Percentiles rank a stretch among this genome's conserved stretches.
phyloP scores from a whole-genome alignment of 1,140 invertebrate genomes.

The Trachelipus rathkii region DNA sequence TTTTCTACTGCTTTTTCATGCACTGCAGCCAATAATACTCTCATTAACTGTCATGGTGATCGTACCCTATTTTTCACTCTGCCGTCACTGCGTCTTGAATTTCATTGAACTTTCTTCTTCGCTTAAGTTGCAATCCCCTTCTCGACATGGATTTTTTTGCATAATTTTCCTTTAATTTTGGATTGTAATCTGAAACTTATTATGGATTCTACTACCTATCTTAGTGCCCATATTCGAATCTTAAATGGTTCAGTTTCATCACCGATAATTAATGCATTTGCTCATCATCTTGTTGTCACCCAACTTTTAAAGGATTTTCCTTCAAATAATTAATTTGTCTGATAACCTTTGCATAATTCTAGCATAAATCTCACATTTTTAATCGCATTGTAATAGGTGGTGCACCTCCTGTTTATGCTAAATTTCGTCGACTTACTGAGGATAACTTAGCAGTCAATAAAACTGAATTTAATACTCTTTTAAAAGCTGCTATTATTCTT shows the following conservation, averaged over 20 bases:
- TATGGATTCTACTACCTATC: neutral
- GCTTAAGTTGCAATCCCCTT: neutral
- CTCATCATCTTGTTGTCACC: neutral
- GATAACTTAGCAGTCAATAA: constrained; percentile 7
- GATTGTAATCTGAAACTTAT: no score
- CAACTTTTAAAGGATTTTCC: no score
- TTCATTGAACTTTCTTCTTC: neutral
- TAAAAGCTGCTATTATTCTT: constrained; percentile 20
- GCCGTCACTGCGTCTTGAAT: neutral
- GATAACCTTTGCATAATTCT: neutral
- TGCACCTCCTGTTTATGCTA: constrained; percentile 23
- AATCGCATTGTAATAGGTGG: neutral
- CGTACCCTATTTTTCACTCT: neutral
- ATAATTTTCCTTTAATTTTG: no score
- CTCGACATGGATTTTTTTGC: no score
- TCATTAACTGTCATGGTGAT: constrained; percentile 1
- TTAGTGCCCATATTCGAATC: neutral
- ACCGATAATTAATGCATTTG: neutral
- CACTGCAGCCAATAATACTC: neutral
- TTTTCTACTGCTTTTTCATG: neutral
- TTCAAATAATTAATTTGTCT: no score
- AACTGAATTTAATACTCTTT: constrained; percentile 21
- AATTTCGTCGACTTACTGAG: constrained; percentile 2
- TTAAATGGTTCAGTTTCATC: neutral
- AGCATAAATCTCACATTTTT: neutral